Conservation (phyloP, 2,888 invertebrate species). For the Cotesia congregata region DNA sequence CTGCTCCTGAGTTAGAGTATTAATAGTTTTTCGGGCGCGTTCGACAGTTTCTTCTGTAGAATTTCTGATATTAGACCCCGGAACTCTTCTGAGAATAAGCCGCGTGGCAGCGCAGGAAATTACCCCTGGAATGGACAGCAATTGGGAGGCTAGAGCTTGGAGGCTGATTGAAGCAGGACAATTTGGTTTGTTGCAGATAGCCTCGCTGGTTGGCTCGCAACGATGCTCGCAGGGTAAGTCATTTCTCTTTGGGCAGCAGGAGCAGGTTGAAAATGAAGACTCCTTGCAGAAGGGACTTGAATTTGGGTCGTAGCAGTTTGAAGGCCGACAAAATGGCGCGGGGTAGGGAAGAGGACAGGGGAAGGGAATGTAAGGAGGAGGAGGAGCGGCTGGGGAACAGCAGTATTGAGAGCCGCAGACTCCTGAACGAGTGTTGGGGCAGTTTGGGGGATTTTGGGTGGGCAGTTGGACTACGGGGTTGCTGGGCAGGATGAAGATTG, state of each 20-base stretch:
- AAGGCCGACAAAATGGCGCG: constrained; percentile 43
- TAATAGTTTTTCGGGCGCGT: constrained; percentile 55
- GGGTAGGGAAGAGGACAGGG: constrained; percentile 55
- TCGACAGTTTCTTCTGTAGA: constrained; percentile 61
- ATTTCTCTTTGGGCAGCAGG: constrained; percentile 40
- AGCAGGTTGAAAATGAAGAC: constrained; percentile 31
- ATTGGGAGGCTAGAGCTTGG: constrained; percentile 64
- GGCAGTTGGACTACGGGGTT: constrained; percentile 38
- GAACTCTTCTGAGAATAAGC: constrained; percentile 59
- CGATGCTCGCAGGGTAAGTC: constrained; percentile 48
- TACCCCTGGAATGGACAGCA: constrained; percentile 62
- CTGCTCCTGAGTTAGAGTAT: constrained; percentile 58
- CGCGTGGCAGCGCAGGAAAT: constrained; percentile 62
- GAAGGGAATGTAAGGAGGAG: constrained; percentile 52
- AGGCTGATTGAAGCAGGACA: constrained; percentile 63
- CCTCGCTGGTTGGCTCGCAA: constrained; percentile 53
- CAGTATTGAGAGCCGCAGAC: constrained; percentile 33
- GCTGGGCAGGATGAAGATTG: constrained; percentile 62
- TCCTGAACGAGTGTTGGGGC: constrained; percentile 6
- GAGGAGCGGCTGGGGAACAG: constrained; percentile 45
- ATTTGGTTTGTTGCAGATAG: constrained; percentile 57
- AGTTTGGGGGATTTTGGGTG: constrained; percentile 23
- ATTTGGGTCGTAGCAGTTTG: constrained; percentile 4
- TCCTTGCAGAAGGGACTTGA: not conserved
- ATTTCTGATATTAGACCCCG: constrained; percentile 59